Conservation (phyloP, 2,797 vertebrate genomes). For the Vultur gryphus region DNA sequence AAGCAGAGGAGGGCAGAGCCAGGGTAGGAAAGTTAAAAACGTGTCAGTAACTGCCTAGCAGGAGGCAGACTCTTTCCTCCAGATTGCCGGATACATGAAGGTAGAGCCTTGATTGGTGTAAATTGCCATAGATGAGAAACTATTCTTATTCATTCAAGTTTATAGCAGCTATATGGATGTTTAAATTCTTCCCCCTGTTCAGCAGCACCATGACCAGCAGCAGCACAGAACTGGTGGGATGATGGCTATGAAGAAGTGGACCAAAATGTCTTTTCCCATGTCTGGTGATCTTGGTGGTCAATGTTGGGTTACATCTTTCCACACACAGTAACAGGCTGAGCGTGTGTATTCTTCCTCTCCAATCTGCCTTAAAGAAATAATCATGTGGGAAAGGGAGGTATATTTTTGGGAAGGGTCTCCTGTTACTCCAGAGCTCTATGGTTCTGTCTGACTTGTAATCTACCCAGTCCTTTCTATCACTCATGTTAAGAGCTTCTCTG, state of each 20-base stretch:
- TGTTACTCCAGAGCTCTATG: neutral
- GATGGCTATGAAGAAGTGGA: neutral
- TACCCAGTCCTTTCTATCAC: neutral
- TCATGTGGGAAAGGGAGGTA: neutral
- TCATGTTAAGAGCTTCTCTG: neutral
- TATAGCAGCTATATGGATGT: neutral
- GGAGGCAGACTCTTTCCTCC: slow-evolving; percentile 7
- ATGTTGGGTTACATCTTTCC: neutral
- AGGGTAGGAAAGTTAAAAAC: neutral
- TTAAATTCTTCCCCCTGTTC: neutral
- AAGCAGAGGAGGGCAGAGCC: neutral
- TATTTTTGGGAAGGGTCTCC: neutral
- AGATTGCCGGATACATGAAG: neutral
- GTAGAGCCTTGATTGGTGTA: slow-evolving; percentile 13
- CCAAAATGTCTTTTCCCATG: neutral
- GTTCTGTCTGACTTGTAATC: neutral
- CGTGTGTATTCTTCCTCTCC: neutral
- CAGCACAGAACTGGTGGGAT: neutral
- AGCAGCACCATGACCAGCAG: neutral
- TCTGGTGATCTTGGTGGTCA: neutral
- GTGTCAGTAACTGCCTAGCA: neutral
- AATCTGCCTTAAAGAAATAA: neutral
- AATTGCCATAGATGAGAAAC: neutral
- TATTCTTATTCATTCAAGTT: neutral
- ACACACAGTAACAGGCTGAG: neutral